Base-by-base conservation (phyloP, 2,888 invertebrate species). In the Quadriops clusia region DNA sequence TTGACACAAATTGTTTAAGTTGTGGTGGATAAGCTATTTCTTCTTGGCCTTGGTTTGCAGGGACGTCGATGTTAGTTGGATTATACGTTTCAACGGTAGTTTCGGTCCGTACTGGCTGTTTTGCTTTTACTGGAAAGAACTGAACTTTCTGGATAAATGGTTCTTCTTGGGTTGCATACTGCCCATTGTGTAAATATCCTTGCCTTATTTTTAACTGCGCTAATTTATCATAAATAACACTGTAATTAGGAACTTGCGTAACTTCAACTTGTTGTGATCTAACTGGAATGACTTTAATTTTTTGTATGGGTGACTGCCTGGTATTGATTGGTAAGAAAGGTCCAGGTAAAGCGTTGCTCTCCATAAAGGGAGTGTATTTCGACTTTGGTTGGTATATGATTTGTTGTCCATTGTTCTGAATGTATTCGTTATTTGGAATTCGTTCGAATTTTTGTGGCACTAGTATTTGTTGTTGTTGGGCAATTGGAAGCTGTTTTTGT, bases 261-360 rank as follows among this genome's bases (percentile, higher is more conserved):
- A 21, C 30, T 27, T 40, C 37, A 13, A 30, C 30, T 22, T 30
- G 24, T 10, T 33, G 14, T n/a, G n/a, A n/a, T n/a, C n/a, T n/a
- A n/a, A n/a, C n/a, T n/a, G n/a, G n/a, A n/a, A n/a, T n/a, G n/a
- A n/a, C 24, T 9, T 29, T 36, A 13, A 20, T 20, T n/a, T 32
- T 5, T 6, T 21, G 16, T 11, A 32, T 38, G 7, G 16, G 8
- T 39, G 43, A 40, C 22, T 46, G 45, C 28, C 21, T 23, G 3
- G 36, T 28, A 17, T 34, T 34, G 41, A 69, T 67, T 23, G 69
- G 70, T 38, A 62, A 51, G 50, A 70, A 70, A 38, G 65, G 60
- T 31, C 70, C 69, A 14, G 69, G 68, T 37, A 69, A 44, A 32
- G 67, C 66, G 47, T 70, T 70, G 40, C 60, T 60, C 38, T 65